Evolutionary conservation across 2,888 invertebrate genomes (phyloP).

Genomic region (Steinernema scapterisci): DNA sequence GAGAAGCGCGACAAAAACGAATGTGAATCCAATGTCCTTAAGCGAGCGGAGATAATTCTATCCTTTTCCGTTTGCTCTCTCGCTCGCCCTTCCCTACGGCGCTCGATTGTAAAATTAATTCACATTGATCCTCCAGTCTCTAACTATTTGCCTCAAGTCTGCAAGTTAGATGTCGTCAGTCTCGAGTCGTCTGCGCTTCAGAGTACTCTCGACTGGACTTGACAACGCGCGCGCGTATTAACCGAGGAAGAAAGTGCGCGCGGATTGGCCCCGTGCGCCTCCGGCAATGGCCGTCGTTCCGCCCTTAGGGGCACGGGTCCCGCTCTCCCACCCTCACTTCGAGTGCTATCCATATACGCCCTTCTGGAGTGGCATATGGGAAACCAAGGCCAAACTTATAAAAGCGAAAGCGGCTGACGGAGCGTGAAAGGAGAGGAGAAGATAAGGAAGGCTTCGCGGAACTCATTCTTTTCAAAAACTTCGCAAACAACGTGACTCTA

Average conservation of each 20-base stretch:
- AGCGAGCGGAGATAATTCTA: constrained; percentile 19
- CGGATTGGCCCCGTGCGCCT: constrained; percentile 32
- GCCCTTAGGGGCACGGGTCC: constrained; percentile 31
- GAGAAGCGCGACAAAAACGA: background rate
- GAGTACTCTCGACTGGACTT: constrained; percentile 30
- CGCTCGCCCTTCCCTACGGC: constrained; percentile 18
- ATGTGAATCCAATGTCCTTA: constrained; percentile 9
- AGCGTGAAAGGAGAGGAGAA: background rate
- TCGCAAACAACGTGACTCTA: background rate
- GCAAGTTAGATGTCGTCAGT: constrained; percentile 30
- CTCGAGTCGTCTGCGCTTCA: constrained; percentile 22
- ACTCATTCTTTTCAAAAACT: too few relatives aligned
- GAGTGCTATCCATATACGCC: constrained; percentile 30
- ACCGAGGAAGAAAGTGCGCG: constrained; percentile 32
- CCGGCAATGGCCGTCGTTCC: constrained; percentile 25
- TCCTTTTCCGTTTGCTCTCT: background rate
- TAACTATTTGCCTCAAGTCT: constrained; percentile 15
- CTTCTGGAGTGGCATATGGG: constrained; percentile 25
- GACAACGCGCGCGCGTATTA: constrained; percentile 33
- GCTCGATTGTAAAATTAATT: constrained; percentile 30
- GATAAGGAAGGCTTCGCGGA: too few relatives aligned
- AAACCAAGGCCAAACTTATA: constrained; percentile 24
- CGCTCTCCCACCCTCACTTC: constrained; percentile 30
- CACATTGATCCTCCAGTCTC: constrained; percentile 25
- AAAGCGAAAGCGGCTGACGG: background rate